Conservation (phyloP, 2,113 vertebrate genomes). For the Tylochromis polylepis region DNA sequence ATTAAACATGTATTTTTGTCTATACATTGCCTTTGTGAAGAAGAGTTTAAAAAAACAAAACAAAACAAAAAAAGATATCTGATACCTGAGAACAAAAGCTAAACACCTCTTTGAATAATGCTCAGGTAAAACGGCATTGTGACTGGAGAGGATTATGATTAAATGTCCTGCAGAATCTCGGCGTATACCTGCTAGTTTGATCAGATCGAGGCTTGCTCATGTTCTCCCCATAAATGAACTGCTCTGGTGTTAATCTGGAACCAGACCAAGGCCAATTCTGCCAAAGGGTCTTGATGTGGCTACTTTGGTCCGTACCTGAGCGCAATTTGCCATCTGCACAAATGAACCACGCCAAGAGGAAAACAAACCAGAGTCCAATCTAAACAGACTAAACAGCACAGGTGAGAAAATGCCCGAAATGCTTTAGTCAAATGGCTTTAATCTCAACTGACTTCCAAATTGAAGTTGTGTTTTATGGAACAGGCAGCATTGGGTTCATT, state of each 20-base stretch:
- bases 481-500: neutral
- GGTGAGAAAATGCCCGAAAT: neutral
- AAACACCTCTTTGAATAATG: too few species aligned
- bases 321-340: neutral
- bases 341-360: neutral
- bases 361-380: neutral
- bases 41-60: neutral
- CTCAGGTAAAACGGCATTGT: too few species aligned
- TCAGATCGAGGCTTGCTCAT: accelerated
- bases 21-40: accelerated
- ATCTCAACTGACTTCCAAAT: neutral
- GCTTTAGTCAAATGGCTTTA: neutral
- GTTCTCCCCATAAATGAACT: neutral
- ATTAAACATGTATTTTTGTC: neutral
- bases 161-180: neutral
- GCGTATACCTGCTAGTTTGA: neutral
- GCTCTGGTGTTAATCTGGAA: neutral
- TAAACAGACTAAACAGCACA: neutral
- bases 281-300: too few species aligned
- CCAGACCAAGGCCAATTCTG: neutral
- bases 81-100: too few species aligned
- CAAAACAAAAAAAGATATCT: too few species aligned
- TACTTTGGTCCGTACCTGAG: neutral
- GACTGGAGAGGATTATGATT: too few species aligned
- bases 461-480: neutral